These are phyloP conservation scores for Netelia inedita DNA, from an alignment of 2,888 invertebrate genomes.

Conservation along the genomic window DNA sequence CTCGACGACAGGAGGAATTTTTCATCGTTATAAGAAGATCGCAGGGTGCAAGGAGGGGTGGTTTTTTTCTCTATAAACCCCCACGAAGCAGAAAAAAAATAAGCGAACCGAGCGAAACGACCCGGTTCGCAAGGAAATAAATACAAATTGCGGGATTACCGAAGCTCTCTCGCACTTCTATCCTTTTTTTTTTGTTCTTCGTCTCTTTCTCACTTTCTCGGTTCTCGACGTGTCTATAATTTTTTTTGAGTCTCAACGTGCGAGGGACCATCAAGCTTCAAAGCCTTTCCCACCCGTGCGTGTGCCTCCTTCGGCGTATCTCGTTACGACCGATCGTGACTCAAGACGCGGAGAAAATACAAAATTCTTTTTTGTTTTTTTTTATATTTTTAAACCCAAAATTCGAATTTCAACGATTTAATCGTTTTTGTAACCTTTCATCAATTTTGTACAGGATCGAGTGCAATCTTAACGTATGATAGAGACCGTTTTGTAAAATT, in stretches of 20 bases:
- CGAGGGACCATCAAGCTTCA: constrained; percentile 9
- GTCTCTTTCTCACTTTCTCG: constrained; percentile 56
- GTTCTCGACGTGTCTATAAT: constrained; percentile 75
- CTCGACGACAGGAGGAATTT: constrained; percentile 79
- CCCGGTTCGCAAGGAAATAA: constrained; percentile 81
- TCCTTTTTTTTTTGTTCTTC: constrained; percentile 25
- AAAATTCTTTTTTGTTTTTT: constrained; percentile 16
- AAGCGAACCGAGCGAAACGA: constrained; percentile 68
- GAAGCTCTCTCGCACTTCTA: constrained; percentile 70
- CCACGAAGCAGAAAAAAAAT: constrained; percentile 31
- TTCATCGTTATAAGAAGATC: constrained; percentile 81
- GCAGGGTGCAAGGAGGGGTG: constrained; percentile 19
- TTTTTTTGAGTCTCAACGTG: constrained; percentile 65
- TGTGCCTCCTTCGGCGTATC: constrained; percentile 34
- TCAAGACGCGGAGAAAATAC: constrained; percentile 37
- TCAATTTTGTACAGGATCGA: too few relatives aligned
- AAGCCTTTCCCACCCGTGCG: constrained; percentile 21
- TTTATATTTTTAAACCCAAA: background rate
- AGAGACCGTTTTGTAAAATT: too few relatives aligned
- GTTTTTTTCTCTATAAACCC: constrained; percentile 2
- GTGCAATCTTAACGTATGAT: too few relatives aligned
- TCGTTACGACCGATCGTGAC: constrained; percentile 36
- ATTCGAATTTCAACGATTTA: background rate
- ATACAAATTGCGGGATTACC: constrained; percentile 85
- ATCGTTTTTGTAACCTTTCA: too few relatives aligned